Conservation (phyloP, 2,113 vertebrate species). For the Tretioscincus oriximinensis region DNA sequence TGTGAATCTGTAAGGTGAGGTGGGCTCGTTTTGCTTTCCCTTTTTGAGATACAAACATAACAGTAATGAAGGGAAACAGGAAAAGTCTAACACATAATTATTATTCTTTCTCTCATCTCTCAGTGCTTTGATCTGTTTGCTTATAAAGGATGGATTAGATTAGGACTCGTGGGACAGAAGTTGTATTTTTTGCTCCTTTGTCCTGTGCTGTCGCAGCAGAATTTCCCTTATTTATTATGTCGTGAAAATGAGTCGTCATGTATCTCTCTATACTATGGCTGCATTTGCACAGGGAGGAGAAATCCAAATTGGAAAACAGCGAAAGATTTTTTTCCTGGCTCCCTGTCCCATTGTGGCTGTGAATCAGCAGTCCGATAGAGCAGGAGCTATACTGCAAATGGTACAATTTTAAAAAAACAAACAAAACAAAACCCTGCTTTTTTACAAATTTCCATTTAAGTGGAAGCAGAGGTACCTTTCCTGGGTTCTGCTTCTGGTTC, state of each 20-base stretch:
- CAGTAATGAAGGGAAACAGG: conserved; percentile 20
- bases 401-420: too few relatives aligned
- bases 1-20: not conserved
- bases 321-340: too few relatives aligned
- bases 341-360: too few relatives aligned
- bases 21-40: not conserved
- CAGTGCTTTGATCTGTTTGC: conserved; percentile 50
- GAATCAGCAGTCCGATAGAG: too few relatives aligned
- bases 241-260: not conserved
- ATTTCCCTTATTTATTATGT: not conserved
- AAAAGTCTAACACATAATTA: conserved; percentile 22
- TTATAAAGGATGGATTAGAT: not conserved
- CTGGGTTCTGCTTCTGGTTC: too few relatives aligned
- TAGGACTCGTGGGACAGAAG: not conserved
- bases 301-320: too few relatives aligned
- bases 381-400: too few relatives aligned
- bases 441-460: too few relatives aligned
- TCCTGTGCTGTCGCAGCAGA: not conserved
- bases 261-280: not conserved
- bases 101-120: conserved; percentile 1
- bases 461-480: too few relatives aligned
- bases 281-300: too few relatives aligned
- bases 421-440: too few relatives aligned
- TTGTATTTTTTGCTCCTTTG: not conserved
- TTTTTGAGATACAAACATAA: not conserved